A percentile compares a stretch with the other conserved stretches of the same genome.
Evolutionary conservation across 2,888 invertebrate genomes (phyloP).

Genomic region (Parnassius apollo): DNA sequence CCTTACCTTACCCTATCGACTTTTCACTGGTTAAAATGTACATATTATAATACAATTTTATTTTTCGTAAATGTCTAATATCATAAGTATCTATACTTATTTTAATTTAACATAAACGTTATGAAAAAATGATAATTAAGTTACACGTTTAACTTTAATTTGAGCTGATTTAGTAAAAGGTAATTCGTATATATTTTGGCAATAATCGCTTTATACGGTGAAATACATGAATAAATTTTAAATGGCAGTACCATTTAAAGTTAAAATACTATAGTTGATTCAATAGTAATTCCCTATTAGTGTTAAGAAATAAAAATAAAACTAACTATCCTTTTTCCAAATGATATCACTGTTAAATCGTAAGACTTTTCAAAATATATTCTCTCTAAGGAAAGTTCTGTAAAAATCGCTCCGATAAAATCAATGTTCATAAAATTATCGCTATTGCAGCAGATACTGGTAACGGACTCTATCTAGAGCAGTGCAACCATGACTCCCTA

Average conservation of each 20-base stretch:
- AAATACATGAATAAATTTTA: constrained; percentile 16
- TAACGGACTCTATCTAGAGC: constrained; percentile 36
- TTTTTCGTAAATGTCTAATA: no score
- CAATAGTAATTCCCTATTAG: no score
- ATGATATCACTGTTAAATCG: background rate
- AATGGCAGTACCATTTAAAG: no score
- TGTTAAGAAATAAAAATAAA: no score
- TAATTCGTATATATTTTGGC: constrained; percentile 8
- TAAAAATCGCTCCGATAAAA: constrained; percentile 21
- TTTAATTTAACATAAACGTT: background rate
- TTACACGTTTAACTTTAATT: constrained; percentile 4
- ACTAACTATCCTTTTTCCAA: no score
- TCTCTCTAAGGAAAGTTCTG: constrained; percentile 7
- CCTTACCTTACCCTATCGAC: no score
- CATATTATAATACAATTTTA: no score
- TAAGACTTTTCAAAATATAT: background rate
- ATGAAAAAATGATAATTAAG: background rate
- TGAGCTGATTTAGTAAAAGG: background rate
- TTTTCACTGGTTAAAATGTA: no score
- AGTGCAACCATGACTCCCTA: constrained; percentile 48
- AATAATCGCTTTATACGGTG: constrained; percentile 5
- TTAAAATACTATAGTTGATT: no score
- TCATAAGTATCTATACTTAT: no score
- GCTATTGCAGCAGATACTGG: constrained; percentile 21
- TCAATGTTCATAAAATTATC: constrained; percentile 21